These are phyloP conservation scores for Scaptomyza graminum DNA, from an alignment of 1,140 invertebrate genomes.

Conservation along the genomic window DNA sequence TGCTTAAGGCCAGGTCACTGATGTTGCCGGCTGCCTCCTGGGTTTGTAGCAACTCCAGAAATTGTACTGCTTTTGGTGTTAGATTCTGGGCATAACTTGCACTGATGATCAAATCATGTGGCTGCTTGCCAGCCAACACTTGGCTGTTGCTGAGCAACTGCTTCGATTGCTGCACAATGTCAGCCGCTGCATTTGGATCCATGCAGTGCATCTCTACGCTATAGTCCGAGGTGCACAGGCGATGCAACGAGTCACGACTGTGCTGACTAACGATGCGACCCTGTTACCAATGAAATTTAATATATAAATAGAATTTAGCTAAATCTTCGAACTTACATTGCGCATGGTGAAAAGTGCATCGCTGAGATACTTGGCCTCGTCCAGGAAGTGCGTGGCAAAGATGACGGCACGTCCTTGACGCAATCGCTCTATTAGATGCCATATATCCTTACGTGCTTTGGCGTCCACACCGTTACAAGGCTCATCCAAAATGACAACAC, in stretches of 20 bases:
- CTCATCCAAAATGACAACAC: constrained; percentile 93
- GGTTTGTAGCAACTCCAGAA: constrained; percentile 58
- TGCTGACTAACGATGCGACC: constrained; percentile 80
- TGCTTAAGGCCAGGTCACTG: constrained; percentile 54
- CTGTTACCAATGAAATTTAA: constrained; percentile 26
- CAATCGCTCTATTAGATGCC: constrained; percentile 89
- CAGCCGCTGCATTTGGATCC: constrained; percentile 37
- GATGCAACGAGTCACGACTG: constrained; percentile 71
- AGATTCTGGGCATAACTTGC: constrained; percentile 60
- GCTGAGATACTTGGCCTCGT: constrained; percentile 88
- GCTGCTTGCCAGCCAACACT: constrained; percentile 23
- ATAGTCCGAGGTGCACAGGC: constrained; percentile 66
- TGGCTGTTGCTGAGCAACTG: constrained; percentile 45
- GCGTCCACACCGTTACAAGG: constrained; percentile 93
- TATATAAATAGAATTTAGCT: too few relatives aligned
- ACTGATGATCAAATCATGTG: constrained; percentile 39
- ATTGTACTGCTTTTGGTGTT: constrained; percentile 45
- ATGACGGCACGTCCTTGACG: constrained; percentile 88
- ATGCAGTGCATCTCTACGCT: constrained; percentile 58
- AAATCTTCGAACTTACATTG: constrained; percentile 79
- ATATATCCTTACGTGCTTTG: constrained; percentile 89
- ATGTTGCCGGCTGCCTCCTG: constrained; percentile 44
- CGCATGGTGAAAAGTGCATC: constrained; percentile 88
- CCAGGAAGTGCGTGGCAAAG: constrained; percentile 89
- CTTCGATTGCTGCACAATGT: constrained; percentile 40